phyloP scores from a whole-genome alignment of 2,888 invertebrate species.

The Deilephila porcellus region DNA sequence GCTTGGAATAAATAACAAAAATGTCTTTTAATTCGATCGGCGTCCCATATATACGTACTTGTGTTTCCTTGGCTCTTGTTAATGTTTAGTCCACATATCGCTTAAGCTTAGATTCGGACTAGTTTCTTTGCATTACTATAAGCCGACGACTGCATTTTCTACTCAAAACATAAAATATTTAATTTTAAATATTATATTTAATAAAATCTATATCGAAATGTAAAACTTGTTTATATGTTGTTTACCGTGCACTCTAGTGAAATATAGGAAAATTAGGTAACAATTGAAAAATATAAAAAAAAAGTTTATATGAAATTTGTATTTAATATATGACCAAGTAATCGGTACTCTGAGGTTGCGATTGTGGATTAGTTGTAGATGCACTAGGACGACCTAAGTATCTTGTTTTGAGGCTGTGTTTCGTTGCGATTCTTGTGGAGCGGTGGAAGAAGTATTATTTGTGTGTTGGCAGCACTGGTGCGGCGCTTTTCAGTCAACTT shows the following conservation, averaged over 20 bases:
- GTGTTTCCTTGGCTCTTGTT: constrained; percentile 8
- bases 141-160: constrained; percentile 61
- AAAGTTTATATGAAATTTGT: constrained; percentile 72
- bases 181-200: constrained; percentile 43
- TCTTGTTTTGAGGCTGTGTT: constrained; percentile 59
- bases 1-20: not conserved
- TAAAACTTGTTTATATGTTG: constrained; percentile 40
- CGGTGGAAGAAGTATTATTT: constrained; percentile 30
- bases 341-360: constrained; percentile 54
- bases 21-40: not conserved
- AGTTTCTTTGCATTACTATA: constrained; percentile 52
- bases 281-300: constrained; percentile 40
- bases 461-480: constrained; percentile 34
- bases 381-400: constrained; percentile 62
- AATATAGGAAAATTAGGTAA: constrained; percentile 49
- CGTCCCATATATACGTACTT: not conserved
- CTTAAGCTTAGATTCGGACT: constrained; percentile 31
- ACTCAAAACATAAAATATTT: constrained; percentile 41
- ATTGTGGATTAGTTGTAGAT: constrained; percentile 58
- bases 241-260: constrained; percentile 64
- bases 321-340: constrained; percentile 70
- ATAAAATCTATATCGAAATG: constrained; percentile 32
- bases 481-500: not conserved
- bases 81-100: constrained; percentile 33
- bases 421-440: constrained; percentile 50